Evolutionary conservation across 2,113 vertebrate genomes (phyloP).

Genomic region (Planiliza haematocheilus): DNA sequence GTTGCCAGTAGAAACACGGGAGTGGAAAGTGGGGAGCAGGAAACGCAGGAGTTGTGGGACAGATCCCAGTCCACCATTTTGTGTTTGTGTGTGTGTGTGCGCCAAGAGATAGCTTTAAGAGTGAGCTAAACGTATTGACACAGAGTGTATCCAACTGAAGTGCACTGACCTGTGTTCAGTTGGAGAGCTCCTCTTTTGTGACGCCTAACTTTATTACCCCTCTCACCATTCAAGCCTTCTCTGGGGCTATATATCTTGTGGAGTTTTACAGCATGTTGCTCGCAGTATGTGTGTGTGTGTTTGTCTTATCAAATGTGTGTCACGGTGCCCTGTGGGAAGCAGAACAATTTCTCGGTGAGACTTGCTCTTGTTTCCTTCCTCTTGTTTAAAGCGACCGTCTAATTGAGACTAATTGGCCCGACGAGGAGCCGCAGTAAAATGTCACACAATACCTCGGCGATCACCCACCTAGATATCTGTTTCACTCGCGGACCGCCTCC

Average conservation of each 20-base stretch:
- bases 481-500: constrained; percentile 4
- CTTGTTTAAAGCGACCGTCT: constrained; percentile 62
- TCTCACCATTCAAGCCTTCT: constrained; percentile 63
- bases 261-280: constrained; percentile 75
- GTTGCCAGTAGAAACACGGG: constrained; percentile 41
- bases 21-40: constrained; percentile 23
- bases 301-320: constrained; percentile 4
- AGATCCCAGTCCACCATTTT: constrained; percentile 37
- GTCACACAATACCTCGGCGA: constrained; percentile 62
- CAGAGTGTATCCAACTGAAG: constrained; percentile 57
- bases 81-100: background rate
- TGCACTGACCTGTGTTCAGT: constrained; percentile 55
- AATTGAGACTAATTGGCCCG: constrained; percentile 79
- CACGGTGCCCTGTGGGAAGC: constrained; percentile 51
- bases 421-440: constrained; percentile 68
- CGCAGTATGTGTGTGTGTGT: constrained; percentile 35
- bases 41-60: constrained; percentile 16
- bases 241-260: constrained; percentile 74
- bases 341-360: constrained; percentile 50
- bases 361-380: constrained; percentile 59
- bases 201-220: constrained; percentile 67
- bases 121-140: constrained; percentile 28
- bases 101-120: background rate
- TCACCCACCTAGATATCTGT: constrained; percentile 46
- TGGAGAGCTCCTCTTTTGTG: constrained; percentile 71